Evolutionary conservation across 64 coral and sea anemone genomes (phyloP).

Genomic region (Montipora foliosa): DNA sequence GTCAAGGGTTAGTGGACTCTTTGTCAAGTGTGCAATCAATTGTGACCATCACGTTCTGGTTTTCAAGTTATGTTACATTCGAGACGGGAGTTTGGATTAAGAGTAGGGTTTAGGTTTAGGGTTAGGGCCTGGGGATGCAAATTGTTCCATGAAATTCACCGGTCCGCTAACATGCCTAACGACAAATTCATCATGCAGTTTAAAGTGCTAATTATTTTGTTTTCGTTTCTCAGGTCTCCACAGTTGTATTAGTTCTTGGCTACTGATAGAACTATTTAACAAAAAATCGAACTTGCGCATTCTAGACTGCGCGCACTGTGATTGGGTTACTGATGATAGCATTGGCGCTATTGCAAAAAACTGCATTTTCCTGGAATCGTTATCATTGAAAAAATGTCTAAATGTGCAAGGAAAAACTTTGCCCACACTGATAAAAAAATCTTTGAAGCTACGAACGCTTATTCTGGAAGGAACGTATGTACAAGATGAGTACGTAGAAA

Average conservation of each 20-base stretch:
- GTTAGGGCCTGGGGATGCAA: no score
- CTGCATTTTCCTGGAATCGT: slow-evolving; percentile 60
- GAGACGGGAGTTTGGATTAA: no score
- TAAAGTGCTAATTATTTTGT: background rate
- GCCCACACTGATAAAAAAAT: slow-evolving; percentile 42
- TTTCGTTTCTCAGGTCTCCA: slow-evolving; percentile 56
- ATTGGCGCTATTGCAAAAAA: slow-evolving; percentile 59
- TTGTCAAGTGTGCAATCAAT: no score
- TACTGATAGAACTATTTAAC: slow-evolving; percentile 44
- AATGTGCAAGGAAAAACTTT: slow-evolving; percentile 76
- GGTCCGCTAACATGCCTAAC: no score
- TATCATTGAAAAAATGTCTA: slow-evolving; percentile 63
- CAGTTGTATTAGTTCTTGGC: slow-evolving; percentile 41
- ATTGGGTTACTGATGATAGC: slow-evolving; percentile 71
- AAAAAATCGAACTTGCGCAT: slow-evolving; percentile 62
- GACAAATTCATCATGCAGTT: no score
- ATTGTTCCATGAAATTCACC: no score
- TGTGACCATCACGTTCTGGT: no score
- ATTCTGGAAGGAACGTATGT: slow-evolving; percentile 73
- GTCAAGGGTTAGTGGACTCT: no score
- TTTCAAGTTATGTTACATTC: no score
- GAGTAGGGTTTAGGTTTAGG: no score
- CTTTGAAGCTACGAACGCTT: slow-evolving; percentile 46
- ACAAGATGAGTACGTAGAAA: slow-evolving; percentile 52
- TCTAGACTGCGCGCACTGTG: slow-evolving; percentile 69